Evolutionary conservation across 2,888 invertebrate species (phyloP), one percentile per base, ranked within the genome.

Genomic region (Chrysolina haemoptera): DNA sequence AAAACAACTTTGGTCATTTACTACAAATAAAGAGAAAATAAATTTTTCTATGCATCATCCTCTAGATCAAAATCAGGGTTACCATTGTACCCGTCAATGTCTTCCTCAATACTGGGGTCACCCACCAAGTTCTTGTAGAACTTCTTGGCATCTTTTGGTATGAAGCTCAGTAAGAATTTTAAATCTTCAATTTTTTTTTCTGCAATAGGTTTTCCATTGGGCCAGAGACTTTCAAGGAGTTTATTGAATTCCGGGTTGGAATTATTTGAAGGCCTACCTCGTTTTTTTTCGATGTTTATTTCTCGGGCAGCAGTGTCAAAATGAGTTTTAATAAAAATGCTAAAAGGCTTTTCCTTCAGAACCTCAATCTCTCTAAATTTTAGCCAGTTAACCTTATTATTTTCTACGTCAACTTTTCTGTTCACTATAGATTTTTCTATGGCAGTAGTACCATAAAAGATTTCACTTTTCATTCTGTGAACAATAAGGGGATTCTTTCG

Each of bases 91-190:
- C 70, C 68, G 27, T 72, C 70, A 20, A 65, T 35, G 55, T 71
- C 70, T 53, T 73, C 65, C 27, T 71, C 59, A 70, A 70, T 65
- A 59, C 35, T 73, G 22, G 40, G n/a, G 48, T 73, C 70, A 41
- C 69, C 62, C n/a, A 64, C 53, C 12, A 71, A 59, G 22, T 68
- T 55, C 18, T 53, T 68, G 50, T 71, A 68, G 68, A 55, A 71
- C 41, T 53, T 41, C 22, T 71, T 67, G 50, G 66, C 71, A 43
- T 67, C 71, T 18, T 53, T 68, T 27, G 71, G 71, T 69, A 71
- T 68, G n/a, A 71, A 50, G 62, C 40, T 63, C 27, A 41, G 62
- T 41, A n/a, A n/a, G n/a, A n/a, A n/a, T 62, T 62, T 62, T 62
- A 62, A 18, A 55, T 55, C 55, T 59, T 59, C 27, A 14, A 27